Evolutionary conservation across 1,140 invertebrate genomes (phyloP).

Genomic region (Aphelinus certus): DNA sequence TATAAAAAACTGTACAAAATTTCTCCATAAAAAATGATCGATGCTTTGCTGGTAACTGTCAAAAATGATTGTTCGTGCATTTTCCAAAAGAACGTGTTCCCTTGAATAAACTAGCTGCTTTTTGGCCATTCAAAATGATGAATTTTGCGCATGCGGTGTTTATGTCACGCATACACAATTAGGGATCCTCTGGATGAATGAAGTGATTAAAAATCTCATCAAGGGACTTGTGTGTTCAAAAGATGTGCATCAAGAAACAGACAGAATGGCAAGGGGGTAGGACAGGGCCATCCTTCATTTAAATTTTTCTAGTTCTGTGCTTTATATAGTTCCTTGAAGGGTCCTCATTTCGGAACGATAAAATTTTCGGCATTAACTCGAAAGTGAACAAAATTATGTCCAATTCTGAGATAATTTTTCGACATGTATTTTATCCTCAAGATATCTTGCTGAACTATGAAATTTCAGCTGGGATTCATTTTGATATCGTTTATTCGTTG

Average conservation of each 20-base stretch:
- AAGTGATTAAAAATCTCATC: conserved; percentile 23
- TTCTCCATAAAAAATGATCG: conserved; percentile 29
- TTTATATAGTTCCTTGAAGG: conserved; percentile 1
- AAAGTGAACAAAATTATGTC: too few species aligned
- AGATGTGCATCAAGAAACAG: conserved; percentile 53
- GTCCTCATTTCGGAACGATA: conserved; percentile 26
- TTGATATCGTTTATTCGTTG: too few species aligned
- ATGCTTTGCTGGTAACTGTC: conserved; percentile 37
- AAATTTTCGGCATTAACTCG: background rate
- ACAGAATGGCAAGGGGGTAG: conserved; percentile 63
- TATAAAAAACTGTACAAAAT: conserved; percentile 17
- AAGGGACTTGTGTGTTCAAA: conserved; percentile 37
- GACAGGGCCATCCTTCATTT: conserved; percentile 61
- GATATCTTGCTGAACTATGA: too few species aligned
- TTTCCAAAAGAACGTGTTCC: background rate
- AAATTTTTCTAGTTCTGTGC: conserved; percentile 46
- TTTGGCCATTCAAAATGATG: conserved; percentile 22
- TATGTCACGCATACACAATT: conserved; percentile 23
- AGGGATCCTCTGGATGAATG: conserved; percentile 30
- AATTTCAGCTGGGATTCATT: too few species aligned
- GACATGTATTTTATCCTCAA: too few species aligned
- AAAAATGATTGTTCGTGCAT: conserved; percentile 7
- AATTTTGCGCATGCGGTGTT: conserved; percentile 39
- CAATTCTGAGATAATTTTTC: too few species aligned
- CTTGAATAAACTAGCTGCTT: conserved; percentile 4